Base-by-base conservation (phyloP, 2,113 vertebrate species). In the Morone chrysops region DNA sequence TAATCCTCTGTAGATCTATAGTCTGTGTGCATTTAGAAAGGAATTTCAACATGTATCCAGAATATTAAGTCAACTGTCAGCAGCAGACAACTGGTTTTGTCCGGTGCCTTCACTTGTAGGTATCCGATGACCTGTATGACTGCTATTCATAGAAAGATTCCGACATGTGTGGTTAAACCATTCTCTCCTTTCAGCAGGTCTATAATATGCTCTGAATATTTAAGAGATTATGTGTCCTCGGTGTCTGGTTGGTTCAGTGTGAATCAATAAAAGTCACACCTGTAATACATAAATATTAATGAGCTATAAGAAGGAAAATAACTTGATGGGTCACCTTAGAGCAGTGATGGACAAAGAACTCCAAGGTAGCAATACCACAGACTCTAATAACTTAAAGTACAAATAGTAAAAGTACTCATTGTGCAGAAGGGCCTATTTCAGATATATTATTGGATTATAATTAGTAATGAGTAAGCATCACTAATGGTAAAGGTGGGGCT, bases 41-140 rank as follows among this genome's bases (percentile, higher is more conserved):
- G 85, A 84, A 90, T 90, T 89, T 57, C 60, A 18, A 17, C 51
- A 22, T 70, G 60, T 59, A 72, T 83, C 62, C 4, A 45, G 65
- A 85, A 80, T 87, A 82, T 84, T 60, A 83, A 75, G 63, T 90
- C 77, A 47, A 60, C 80, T 89, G 89, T 92, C 85, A 77, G n/a
- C 90, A 53, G 80, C 25, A 74, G 84, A 81, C 93, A 91, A 90
- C 90, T 93, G 92, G 53, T 69, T 88, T 88, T 90, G 88, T 84
- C 82, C 66, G 0, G 36, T 16, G 73, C 14, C 81, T 77, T 78
- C 56, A 75, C 86, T 68, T 47, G 43, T 40, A 38, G 75, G 65
- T 88, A 91, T 91, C 92, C 87, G 56, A 70, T 92, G 84, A 89
- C 82, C 90, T 92, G 88, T 40, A 5, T 17, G 63, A 5, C 69